phyloP scores from a whole-genome alignment of 2,888 invertebrate species.

The Ephialtes manifestator region DNA sequence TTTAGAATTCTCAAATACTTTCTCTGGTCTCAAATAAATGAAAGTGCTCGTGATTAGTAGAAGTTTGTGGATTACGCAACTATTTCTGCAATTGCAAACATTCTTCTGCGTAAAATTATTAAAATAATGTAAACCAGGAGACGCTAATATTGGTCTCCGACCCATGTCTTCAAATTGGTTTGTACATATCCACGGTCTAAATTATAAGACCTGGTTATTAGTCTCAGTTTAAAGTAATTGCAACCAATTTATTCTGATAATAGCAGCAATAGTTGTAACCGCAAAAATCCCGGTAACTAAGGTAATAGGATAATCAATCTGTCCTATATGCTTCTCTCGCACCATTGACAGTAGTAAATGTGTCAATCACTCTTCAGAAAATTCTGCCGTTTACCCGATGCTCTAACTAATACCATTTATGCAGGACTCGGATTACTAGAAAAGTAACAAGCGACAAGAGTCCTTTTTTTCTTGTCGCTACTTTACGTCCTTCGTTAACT shows the following conservation, averaged over 20 bases:
- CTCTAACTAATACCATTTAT: background rate
- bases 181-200: background rate
- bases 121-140: background rate
- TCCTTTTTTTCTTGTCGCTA: background rate
- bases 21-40: too few species aligned
- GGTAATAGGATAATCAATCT: background rate
- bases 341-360: background rate
- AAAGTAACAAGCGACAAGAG: conserved; percentile 43
- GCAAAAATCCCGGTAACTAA: background rate
- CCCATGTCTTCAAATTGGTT: background rate
- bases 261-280: background rate
- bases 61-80: too few species aligned
- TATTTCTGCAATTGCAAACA: too few species aligned
- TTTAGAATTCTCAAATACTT: background rate
- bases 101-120: too few species aligned
- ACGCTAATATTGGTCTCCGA: background rate
- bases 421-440: conserved; percentile 17
- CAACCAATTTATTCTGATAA: background rate
- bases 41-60: too few species aligned
- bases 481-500: conserved; percentile 39
- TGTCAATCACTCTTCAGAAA: background rate
- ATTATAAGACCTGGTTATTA: background rate
- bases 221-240: background rate
- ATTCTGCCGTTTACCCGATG: background rate
- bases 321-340: too few species aligned